Conservation (phyloP, 2,113 vertebrate genomes). For the Mixornis gularis region DNA sequence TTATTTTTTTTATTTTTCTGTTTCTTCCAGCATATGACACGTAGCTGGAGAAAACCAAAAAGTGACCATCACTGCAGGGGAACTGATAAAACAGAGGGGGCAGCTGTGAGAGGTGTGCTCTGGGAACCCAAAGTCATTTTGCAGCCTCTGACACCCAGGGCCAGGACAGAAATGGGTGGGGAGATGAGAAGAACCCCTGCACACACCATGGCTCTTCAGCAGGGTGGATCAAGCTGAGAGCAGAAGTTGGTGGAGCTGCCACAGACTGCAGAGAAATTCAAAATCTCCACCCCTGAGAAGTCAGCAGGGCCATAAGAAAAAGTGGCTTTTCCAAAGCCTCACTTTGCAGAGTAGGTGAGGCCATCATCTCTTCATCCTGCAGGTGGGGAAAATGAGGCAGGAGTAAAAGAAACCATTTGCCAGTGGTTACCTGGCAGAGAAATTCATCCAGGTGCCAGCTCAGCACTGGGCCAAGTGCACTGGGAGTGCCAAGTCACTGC, state of each 20-base stretch:
- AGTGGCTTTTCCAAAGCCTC: not conserved
- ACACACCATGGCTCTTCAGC: not conserved
- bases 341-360: not conserved
- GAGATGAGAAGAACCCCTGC: not conserved
- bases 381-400: not conserved
- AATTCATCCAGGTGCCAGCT: not conserved
- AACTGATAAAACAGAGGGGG: not conserved
- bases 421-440: not conserved
- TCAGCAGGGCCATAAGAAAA: not conserved
- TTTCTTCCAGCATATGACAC: slow-evolving; percentile 61
- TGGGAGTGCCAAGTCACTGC: not conserved
- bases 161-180: not conserved
- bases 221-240: not conserved
- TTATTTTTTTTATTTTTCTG: not conserved
- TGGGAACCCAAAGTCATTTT: not conserved
- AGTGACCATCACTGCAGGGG: slow-evolving; percentile 65
- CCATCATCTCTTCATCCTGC: not conserved
- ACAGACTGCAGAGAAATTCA: not conserved
- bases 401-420: not conserved
- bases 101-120: not conserved
- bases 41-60: slow-evolving; percentile 72
- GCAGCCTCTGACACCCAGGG: not conserved
- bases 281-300: not conserved
- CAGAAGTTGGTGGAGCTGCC: not conserved
- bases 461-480: not conserved